A percentile compares a stretch with the other conserved stretches of the same genome.
phyloP scores from a whole-genome alignment of 2,797 vertebrate species.

The Pelobates cultripes region DNA sequence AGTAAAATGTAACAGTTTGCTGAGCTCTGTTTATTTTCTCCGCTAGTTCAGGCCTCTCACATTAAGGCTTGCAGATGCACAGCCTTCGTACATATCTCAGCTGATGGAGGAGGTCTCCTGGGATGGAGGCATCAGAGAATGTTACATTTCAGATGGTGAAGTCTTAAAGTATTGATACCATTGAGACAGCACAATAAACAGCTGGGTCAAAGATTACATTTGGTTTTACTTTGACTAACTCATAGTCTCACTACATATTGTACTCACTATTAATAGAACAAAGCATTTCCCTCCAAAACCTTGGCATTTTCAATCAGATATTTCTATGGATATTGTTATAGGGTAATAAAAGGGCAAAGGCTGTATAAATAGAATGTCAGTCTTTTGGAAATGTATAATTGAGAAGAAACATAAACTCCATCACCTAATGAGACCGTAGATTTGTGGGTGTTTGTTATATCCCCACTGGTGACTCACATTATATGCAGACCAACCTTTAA shows the following conservation, averaged over 20 bases:
- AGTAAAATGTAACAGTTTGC: neutral
- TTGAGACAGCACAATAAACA: constrained; percentile 61
- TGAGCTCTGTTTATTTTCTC: neutral
- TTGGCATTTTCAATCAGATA: neutral
- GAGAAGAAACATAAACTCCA: too few species aligned
- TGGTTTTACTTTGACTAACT: constrained; percentile 61
- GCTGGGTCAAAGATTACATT: constrained; percentile 53
- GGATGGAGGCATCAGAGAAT: neutral
- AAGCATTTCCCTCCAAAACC: neutral
- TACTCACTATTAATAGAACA: neutral
- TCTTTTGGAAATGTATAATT: too few species aligned
- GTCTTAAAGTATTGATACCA: constrained; percentile 51
- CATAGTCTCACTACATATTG: neutral
- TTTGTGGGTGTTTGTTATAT: too few species aligned
- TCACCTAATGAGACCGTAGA: too few species aligned
- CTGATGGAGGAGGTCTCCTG: neutral
- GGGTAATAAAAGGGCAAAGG: too few species aligned
- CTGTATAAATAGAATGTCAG: too few species aligned
- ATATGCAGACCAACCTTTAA: too few species aligned
- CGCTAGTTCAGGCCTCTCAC: constrained; percentile 48
- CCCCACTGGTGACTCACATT: too few species aligned
- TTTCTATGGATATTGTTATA: neutral
- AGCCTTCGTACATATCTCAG: neutral
- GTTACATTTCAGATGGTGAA: neutral
- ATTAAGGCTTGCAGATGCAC: constrained; percentile 59